Evolutionary conservation across 2,888 invertebrate genomes (phyloP), one percentile per base, ranked within the genome.

Genomic region (Erynnis tages): DNA sequence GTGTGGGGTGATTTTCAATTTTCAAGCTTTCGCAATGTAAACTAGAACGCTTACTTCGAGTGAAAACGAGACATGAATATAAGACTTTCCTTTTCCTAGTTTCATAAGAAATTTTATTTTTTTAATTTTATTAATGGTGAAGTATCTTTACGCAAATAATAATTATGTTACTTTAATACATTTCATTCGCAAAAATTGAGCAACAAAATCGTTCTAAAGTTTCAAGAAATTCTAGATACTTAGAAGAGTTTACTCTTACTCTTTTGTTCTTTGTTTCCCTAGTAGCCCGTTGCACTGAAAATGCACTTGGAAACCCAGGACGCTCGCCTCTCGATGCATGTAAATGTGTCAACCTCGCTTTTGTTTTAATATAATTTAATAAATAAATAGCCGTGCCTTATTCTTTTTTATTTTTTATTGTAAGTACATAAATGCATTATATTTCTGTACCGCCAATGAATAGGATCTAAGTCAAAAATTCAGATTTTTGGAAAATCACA

Each of bases 1-100:
- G 41, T 17, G 29, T 41, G 41, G 29, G 7, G 17, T 17, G 7
- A 16, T 1, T 23, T 29, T 17, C 16, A 2, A 10, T 13, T 30
- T 37, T n/a, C 19, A 21, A 8, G 27, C 4, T 4, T 41, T 14
- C 34, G 17, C 34, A 45, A 34, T 25, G 7, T 46, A 23, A 2
- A 0, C 16, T 21, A 43, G 21, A 11, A 35, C 46, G 46, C 46
- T 27, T 47, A 35, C 46, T 47, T 47, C 23, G 37, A 29, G 44
- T 21, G 21, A n/a, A n/a, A 17, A 19, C 17, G 29, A n/a, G 23
- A 29, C 8, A 23, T 4, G 17, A 16, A 43, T 43, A 29, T 29
- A 29, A n/a, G 4, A 7, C 13, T 11, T 21, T 21, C 32, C 44
- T 21, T 21, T 44, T 19, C n/a, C n/a, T n/a, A n/a, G n/a, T 11